These are phyloP conservation scores for Mustela lutreola DNA, from an alignment of 2,113 vertebrate species.

Conservation along the genomic window DNA sequence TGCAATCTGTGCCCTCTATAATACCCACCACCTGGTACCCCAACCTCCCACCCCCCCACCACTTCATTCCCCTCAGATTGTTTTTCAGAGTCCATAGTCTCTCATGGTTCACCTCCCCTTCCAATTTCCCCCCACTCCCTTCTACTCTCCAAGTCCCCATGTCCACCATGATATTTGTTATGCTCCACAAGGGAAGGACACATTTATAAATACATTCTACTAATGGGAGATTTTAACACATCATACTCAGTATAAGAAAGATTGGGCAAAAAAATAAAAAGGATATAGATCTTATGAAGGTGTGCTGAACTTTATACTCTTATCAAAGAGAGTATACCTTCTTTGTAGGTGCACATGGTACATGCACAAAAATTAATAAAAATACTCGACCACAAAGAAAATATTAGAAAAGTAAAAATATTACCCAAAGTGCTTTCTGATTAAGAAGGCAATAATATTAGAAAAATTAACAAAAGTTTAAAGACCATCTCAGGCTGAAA, in stretches of 20 bases:
- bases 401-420: not conserved
- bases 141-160: no score
- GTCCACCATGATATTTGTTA: no score
- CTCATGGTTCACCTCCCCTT: no score
- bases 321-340: not conserved
- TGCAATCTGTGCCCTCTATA: no score
- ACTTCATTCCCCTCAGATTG: no score
- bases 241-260: not conserved
- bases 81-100: no score
- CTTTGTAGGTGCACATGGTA: not conserved
- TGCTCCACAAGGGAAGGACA: not conserved
- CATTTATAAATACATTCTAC: not conserved
- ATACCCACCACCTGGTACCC: no score
- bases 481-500: not conserved
- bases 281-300: not conserved
- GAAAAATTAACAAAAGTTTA: not conserved
- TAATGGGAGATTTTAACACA: not conserved
- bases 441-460: not conserved
- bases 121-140: no score
- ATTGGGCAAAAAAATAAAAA: not conserved
- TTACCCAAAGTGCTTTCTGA: slow-evolving; percentile 1
- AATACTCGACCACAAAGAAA: not conserved
- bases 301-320: not conserved
- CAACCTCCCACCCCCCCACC: no score
- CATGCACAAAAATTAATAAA: not conserved